phyloP scores from a whole-genome alignment of 2,888 invertebrate species.

The Acheta domesticus region DNA sequence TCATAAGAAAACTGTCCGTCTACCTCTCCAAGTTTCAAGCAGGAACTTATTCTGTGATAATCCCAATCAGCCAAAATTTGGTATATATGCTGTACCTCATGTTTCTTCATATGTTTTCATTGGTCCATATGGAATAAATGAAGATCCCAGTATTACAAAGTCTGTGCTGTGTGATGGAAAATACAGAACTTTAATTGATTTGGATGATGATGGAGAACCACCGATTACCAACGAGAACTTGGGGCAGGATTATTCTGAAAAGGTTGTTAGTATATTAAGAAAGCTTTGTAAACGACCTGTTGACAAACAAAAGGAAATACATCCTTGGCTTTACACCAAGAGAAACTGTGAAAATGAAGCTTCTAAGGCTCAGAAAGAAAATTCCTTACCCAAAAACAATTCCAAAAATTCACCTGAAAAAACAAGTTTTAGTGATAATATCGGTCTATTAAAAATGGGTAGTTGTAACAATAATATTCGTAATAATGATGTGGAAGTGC shows the following conservation, averaged over 20 bases:
- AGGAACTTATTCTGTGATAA: background rate
- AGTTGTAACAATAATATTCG: too few relatives aligned
- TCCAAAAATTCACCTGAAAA: too few relatives aligned
- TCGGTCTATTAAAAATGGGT: too few relatives aligned
- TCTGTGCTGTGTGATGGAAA: background rate
- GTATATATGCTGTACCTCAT: conserved; percentile 45
- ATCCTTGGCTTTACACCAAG: background rate
- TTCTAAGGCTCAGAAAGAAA: too few relatives aligned
- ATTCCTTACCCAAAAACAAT: too few relatives aligned
- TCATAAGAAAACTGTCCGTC: conserved; percentile 52
- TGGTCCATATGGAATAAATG: conserved; percentile 45
- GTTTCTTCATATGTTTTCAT: conserved; percentile 45
- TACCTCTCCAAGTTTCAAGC: conserved; percentile 39
- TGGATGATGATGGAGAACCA: background rate
- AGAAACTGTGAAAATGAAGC: background rate
- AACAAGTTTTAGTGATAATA: too few relatives aligned
- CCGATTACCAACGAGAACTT: background rate
- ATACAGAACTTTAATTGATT: background rate
- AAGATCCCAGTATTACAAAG: conserved; percentile 39
- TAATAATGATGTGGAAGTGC: too few relatives aligned
- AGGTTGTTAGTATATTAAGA: background rate
- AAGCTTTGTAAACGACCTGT: background rate
- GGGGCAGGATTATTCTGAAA: background rate
- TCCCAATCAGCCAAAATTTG: conserved; percentile 41
- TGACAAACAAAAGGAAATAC: background rate